Evolutionary conservation across 2,113 vertebrate genomes (phyloP), one percentile per base, ranked within the genome.

Genomic region (Pontoporia blainvillei): DNA sequence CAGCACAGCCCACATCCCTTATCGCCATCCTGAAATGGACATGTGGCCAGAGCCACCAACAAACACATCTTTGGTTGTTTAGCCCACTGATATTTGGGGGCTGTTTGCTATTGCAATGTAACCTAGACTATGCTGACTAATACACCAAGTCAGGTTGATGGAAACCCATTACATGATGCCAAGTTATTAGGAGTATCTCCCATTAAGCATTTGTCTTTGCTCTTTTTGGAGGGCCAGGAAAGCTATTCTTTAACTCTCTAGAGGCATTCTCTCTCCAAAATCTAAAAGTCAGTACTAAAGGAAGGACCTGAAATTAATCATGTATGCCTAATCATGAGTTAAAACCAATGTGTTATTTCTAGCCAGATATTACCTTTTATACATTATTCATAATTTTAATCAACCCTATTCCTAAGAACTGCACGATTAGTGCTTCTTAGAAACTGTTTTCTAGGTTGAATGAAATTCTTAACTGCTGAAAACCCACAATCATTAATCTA

Each of bases 311-410:
- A 23, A 20, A 85, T 96, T 87, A 90, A 92, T 84, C 71, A 89
- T 39, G 13, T 49, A 84, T 84, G 34, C 8, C 29, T 79, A 89
- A 92, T 82, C 69, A 52, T 91, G 54, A 88, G 18, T 49, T 91
- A 85, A 96, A 95, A 72, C 20, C 67, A 93, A 83, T 92, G 49
- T 83, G 61, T 12, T 90, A 64, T 91, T 97, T 91, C 61, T 93
- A 49, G 14, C 15, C 59, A 78, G 49, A 82, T 81, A 82, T 27
- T 85, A 75, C 29, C 91, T 95, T 97, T 73, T 93, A 78, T 83
- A 71, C 27, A 88, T 93, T 93, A 90, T 96, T 96, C 73, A 86
- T 93, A 76, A 92, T 89, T 93, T 95, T 93, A 93, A 90, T 88
- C 59, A 97, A 90, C 71, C 14, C 25, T 85, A 76, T 54, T 92